Base-by-base conservation (phyloP, 2,888 invertebrate genomes). In the Pardosa pseudoannulata region DNA sequence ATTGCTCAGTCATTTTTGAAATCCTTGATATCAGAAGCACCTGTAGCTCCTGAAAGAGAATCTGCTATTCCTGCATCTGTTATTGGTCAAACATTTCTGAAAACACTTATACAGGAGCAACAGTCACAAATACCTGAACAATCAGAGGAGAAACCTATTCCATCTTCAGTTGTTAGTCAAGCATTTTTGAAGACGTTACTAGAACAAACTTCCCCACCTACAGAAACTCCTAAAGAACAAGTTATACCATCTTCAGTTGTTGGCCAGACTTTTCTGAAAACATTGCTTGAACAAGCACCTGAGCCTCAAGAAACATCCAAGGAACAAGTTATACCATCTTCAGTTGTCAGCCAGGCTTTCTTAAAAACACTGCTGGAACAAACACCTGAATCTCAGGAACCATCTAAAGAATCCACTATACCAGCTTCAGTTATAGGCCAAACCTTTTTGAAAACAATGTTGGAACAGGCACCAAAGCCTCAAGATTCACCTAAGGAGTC, bases 111-210 rank as follows among this genome's bases (percentile, higher is more conserved):
- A 19, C 36, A 39, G 62, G 31, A 32, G 23, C 31, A 76, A 16
- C 23, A 36, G 1, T 1, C 64, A n/a, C 32, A 65, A 9, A 19
- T 23, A 1, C 0, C 28, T 29, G 74, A 75, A 28, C 64, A 80
- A 65, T 11, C 65, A 13, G 62, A 50, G 7, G 23, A 39, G 7
- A 71, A 56, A 65, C 32, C 76, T 19, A 72, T 75, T 56, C 87
- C 79, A 19, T 62, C 87, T 56, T 32, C 73, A n/a, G 80, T 87
- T 23, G 71, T 78, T 71, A 73, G 76, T 32, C 87, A 87, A 67
- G 72, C 76, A 7, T 80, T 87, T 65, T 50, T 87, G n/a, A 87
- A 87, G 76, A 68, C 75, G 27, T 79, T 86, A 9, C n/a, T 82
- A 31, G 31, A 23, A 56, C 41, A 56, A 16, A 29, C 28, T 56